Base-by-base conservation (phyloP, 2,797 vertebrate genomes). In the Labeo calbasu region DNA sequence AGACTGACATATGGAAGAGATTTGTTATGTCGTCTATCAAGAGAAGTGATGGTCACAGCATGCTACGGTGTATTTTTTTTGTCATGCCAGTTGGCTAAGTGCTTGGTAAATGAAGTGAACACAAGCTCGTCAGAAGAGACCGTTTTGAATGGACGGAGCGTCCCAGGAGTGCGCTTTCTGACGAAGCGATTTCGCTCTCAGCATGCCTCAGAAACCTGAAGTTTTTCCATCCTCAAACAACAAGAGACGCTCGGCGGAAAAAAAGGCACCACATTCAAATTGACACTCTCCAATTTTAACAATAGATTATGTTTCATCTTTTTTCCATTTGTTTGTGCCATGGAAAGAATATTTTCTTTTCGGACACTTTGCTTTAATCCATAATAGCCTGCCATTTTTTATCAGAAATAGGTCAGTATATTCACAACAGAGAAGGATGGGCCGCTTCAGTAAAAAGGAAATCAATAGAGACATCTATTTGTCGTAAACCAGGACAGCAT, bases 401-500 rank as follows among this genome's bases (percentile, higher is more conserved):
- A 88, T 88, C 86, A 91, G 89, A 96, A 96, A 95, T 95, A 92
- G 95, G 95, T 95, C 95, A 95, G 93, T 93, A 92, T 94, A 95
- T 94, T 95, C 94, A 94, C 93, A 94, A 92, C 88, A 89, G 91
- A 94, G 93, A 95, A 90, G 89, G 92, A 95, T 94, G 93, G 93
- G 93, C 92, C 91, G 92, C 90, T 90, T 84, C 91, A 89, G 91
- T 92, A 94, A 94, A 94, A 94, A 92, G 91, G 92, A 94, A 94
- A 95, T 95, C 94, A 95, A 95, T 95, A 94, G 94, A 95, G 93
- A 92, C 94, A 94, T 95, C 94, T 95, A 94, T 96, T 95, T 95
- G 94, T 94, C 93, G 90, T 95, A 91, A 95, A 95, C 93, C 94
- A 95, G 94, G 93, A 93, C 94, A 95, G 92, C 91, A 75, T 93